Percentiles rank a stretch among this genome's conserved stretches.
Evolutionary conservation across 1,140 invertebrate species (phyloP).

Genomic region (Drosophila bifasciata): DNA sequence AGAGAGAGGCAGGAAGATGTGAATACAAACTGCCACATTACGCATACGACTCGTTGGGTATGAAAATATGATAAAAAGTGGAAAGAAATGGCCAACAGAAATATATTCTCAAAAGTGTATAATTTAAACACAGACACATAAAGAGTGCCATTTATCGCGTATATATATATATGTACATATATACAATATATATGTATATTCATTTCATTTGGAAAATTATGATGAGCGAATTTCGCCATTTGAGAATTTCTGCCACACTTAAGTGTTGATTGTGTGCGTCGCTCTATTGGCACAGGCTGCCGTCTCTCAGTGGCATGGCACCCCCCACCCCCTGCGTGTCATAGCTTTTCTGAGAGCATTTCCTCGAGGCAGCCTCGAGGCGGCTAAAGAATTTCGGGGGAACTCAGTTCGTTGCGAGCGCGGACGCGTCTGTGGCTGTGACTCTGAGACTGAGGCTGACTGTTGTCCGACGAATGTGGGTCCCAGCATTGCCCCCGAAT

Average conservation of each 20-base stretch:
- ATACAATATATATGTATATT: background rate
- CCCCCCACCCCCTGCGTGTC: background rate
- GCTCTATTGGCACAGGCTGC: slow-evolving; percentile 69
- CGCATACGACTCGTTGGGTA: slow-evolving; percentile 65
- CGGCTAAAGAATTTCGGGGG: slow-evolving; percentile 57
- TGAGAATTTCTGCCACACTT: slow-evolving; percentile 76
- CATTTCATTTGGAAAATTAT: slow-evolving; percentile 72
- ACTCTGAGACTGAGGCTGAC: slow-evolving; percentile 33
- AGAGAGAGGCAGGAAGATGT: slow-evolving; percentile 37
- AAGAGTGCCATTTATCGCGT: slow-evolving; percentile 48
- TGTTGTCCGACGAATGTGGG: slow-evolving; percentile 60
- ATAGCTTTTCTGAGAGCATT: slow-evolving; percentile 42
- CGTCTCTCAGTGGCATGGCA: slow-evolving; percentile 12
- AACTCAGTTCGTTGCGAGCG: slow-evolving; percentile 78
- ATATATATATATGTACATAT: background rate
- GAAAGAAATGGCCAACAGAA: slow-evolving; percentile 19
- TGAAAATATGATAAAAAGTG: slow-evolving; percentile 22
- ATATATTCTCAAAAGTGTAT: slow-evolving; percentile 32
- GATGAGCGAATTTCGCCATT: slow-evolving; percentile 79
- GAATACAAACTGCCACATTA: slow-evolving; percentile 69
- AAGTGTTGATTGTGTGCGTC: slow-evolving; percentile 79
- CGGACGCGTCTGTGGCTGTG: slow-evolving; percentile 73
- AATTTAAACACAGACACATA: slow-evolving; percentile 29
- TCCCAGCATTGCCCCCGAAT: slow-evolving; percentile 38
- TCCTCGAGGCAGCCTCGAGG: slow-evolving; percentile 36